Evolutionary conservation across 2,888 invertebrate species (phyloP), one percentile per base, ranked within the genome.

Genomic region (Oscheius sp.): DNA sequence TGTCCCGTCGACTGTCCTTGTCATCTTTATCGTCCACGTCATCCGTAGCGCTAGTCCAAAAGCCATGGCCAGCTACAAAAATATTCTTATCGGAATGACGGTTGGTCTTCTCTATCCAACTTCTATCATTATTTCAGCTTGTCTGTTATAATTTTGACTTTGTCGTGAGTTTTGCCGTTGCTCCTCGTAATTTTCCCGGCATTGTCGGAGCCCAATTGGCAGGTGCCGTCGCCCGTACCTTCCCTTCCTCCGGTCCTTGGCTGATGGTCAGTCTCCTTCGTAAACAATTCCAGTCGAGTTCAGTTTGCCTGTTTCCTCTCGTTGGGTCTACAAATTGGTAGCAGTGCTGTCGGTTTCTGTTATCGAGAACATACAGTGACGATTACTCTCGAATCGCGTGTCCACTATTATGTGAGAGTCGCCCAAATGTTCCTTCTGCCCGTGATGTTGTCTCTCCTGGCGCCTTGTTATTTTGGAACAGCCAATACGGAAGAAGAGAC

Each of bases 111-210:
- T 7, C 41, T 7, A 21, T 6, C 12, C 12, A 21, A 21, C 21
- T 9, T 6, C 16, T 35, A 16, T 6, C 35, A 27, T 18, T 59
- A 16, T n/a, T 58, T 3, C 58, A 58, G 58, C 6, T 58, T n/a
- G 27, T 58, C 13, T 58, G 58, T n/a, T 58, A 58, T 29, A 58
- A 58, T 29, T 58, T 58, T n/a, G 58, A 58, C 29, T 58, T 58
- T 12, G 12, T 27, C 29, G 58, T 58, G 27, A 27, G 58, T 27
- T 58, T 58, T n/a, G 58, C 58, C 21, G 58, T 58, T 12, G 58
- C 58, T 2, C 58, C 58, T n/a, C 21, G 27, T 27, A 58, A 25
- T n/a, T 27, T 58, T 16, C 25, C 27, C 29, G 58, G 58, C 13
- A 27, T 58, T 3, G n/a, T 58, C 13, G 58, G 58, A 25, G 58